Evolutionary conservation across 1,140 invertebrate genomes (phyloP), one percentile per base, ranked within the genome.

Genomic region (Drosophila eugracilis): DNA sequence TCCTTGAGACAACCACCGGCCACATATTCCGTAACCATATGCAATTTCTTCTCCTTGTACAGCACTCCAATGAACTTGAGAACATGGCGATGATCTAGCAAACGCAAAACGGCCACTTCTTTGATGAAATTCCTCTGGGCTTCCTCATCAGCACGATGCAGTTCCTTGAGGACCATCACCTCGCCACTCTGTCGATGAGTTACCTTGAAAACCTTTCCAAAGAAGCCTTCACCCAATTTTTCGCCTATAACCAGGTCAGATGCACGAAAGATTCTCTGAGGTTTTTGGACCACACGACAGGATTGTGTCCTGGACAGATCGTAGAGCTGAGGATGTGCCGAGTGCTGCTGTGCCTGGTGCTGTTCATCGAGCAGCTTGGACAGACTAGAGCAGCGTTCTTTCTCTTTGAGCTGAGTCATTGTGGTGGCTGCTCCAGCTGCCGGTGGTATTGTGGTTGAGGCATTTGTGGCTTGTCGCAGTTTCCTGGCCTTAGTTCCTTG

Each of bases 161-260:
- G 93, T 90, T 98, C 97, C 90, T 99, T 99, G 12, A 99, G 93
- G 45, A 99, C 98, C 97, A 98, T 98, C 12, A 98, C 95, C 92
- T 99, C 97, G 53, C 95, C 95, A 0, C 97, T 98, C 65, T 96
- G 95, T 53, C 95, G 94, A 91, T 98, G 97, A 2, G 96, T 98
- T 17, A 98, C 97, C 92, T 97, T 96, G 89, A 95, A 97, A 12
- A 97, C 96, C 92, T 98, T 96, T 1, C 97, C 97, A 91, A 98
- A 99, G 92, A 98, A 98, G 17, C 97, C 97, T 90, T 97, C 96
- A 6, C 97, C 98, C 5, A 99, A 92, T 2, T 98, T 93, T 91
- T 98, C 96, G 26, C 97, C 97, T 92, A 94, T 90, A 0, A 98
- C 94, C 34, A 98, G 92, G 93, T 99, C 97, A 48, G 95, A 95